These are phyloP conservation scores for Salminus brasiliensis DNA, from an alignment of 2,113 vertebrate species.

Conservation along the genomic window DNA sequence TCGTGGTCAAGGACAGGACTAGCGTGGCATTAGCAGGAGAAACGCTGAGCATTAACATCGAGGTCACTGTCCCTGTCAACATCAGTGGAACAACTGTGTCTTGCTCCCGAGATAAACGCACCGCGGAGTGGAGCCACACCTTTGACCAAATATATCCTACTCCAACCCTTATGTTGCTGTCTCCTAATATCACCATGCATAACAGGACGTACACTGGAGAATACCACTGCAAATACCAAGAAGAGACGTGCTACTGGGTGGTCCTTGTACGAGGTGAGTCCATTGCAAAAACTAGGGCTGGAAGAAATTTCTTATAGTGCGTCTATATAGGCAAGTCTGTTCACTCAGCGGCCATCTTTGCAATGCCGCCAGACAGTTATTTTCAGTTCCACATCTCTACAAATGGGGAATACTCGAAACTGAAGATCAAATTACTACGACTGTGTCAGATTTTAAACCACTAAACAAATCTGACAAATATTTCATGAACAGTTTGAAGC, in stretches of 20 bases:
- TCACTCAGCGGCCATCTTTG: no score
- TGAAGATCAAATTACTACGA: no score
- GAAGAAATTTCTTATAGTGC: no score
- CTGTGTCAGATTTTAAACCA: no score
- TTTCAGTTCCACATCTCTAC: no score
- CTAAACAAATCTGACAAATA: no score
- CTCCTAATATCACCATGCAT: not conserved
- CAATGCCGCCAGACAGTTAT: no score
- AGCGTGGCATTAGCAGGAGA: slow-evolving; percentile 23
- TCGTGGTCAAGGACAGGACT: slow-evolving; percentile 19
- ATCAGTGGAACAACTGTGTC: accelerated
- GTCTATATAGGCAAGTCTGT: no score
- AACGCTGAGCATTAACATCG: not conserved
- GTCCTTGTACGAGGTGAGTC: slow-evolving; percentile 46
- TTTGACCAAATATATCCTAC: accelerated
- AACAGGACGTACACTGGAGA: slow-evolving; percentile 33
- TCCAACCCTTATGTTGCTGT: accelerated
- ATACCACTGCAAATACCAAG: not conserved
- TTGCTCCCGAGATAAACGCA: not conserved
- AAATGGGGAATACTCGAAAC: no score
- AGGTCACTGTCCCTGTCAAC: slow-evolving; percentile 28
- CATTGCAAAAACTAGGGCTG: not conserved
- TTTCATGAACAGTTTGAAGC: no score
- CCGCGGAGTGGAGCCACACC: not conserved
- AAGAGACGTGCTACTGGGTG: not conserved